Percentiles rank a stretch among this genome's conserved stretches.
Conservation (phyloP, 2,888 invertebrate genomes). For the Mythimna pallens region DNA sequence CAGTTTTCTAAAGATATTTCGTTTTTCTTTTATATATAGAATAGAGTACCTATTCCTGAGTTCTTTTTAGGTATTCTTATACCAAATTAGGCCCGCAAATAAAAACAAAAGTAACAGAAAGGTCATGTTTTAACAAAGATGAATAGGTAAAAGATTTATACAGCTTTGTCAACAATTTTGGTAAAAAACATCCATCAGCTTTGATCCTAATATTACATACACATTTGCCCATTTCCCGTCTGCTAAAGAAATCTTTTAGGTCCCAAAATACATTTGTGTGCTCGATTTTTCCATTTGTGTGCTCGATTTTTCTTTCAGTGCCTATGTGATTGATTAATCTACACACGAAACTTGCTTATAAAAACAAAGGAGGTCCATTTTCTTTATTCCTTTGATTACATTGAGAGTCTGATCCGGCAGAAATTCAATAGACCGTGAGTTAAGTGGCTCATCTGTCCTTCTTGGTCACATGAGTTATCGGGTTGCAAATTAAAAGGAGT, state of each 20-base stretch:
- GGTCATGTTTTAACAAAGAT: background rate
- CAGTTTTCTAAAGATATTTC: conserved; percentile 64
- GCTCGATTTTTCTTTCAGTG: conserved; percentile 62
- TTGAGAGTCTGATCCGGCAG: conserved; percentile 70
- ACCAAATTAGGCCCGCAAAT: background rate
- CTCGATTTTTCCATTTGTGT: conserved; percentile 54
- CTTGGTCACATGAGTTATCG: conserved; percentile 80
- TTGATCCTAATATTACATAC: conserved; percentile 15
- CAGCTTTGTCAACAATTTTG: background rate
- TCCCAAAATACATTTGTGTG: conserved; percentile 41
- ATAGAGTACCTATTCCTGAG: conserved; percentile 54
- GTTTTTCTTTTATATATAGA: conserved; percentile 59
- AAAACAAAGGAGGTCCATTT: conserved; percentile 67
- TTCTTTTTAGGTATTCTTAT: background rate
- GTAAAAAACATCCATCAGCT: conserved; percentile 24
- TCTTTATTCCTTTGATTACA: conserved; percentile 71
- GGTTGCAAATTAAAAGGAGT: conserved; percentile 78
- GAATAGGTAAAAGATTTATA: background rate
- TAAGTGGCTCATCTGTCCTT: conserved; percentile 86
- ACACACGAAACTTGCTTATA: conserved; percentile 56
- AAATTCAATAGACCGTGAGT: conserved; percentile 83
- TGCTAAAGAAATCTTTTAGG: conserved; percentile 25
- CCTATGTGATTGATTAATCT: conserved; percentile 67
- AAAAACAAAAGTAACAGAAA: background rate
- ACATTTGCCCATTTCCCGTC: conserved; percentile 23